Conservation (phyloP, 2,888 invertebrate species). For the Cryptus viduatorius region DNA sequence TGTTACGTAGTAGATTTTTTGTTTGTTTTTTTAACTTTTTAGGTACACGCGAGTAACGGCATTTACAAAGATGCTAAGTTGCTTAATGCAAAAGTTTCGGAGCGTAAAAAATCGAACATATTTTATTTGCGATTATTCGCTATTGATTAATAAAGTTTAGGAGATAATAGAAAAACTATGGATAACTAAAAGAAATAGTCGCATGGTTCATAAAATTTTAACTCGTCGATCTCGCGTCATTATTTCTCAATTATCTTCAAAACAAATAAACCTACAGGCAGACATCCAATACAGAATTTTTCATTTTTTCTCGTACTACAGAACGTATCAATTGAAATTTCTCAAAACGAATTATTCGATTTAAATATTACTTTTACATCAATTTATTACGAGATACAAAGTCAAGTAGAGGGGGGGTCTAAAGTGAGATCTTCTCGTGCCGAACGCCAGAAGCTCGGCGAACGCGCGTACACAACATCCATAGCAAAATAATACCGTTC, state of each 20-base stretch:
- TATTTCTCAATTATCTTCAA: too few species aligned
- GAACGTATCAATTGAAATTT: too few species aligned
- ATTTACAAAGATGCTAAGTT: not conserved
- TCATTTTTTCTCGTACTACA: too few species aligned
- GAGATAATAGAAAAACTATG: not conserved
- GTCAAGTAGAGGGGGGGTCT: too few species aligned
- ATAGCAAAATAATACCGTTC: not conserved
- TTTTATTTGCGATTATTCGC: not conserved
- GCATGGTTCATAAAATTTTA: too few species aligned
- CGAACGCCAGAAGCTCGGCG: not conserved
- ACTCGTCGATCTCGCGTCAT: too few species aligned
- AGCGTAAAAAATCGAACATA: not conserved
- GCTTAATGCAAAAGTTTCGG: not conserved
- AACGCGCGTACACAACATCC: not conserved
- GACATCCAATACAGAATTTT: too few species aligned
- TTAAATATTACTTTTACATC: too few species aligned
- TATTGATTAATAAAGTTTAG: not conserved
- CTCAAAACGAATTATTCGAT: too few species aligned
- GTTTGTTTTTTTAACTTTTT: not conserved
- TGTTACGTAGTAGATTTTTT: slow-evolving; percentile 18
- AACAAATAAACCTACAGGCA: too few species aligned
- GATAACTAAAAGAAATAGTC: not conserved
- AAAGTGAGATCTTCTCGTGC: too few species aligned
- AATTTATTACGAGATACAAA: too few species aligned
- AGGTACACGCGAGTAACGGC: not conserved